These are phyloP conservation scores for Plebejus anna DNA, from an alignment of 2,888 invertebrate species.

Conservation along the genomic window DNA sequence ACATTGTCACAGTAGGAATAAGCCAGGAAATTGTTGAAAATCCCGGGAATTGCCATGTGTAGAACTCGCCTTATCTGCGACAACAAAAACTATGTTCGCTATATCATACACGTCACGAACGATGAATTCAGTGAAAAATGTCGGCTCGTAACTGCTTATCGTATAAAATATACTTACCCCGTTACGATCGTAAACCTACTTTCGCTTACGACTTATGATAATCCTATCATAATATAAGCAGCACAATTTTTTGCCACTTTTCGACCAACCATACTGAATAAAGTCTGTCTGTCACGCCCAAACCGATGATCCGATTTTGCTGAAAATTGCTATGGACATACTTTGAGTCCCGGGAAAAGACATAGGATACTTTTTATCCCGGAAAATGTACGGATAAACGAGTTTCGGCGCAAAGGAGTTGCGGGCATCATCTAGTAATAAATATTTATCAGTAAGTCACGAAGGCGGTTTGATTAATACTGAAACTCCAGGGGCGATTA, in stretches of 20 bases:
- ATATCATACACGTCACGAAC: not conserved
- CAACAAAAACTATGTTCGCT: not conserved
- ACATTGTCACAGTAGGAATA: not conserved
- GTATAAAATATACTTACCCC: not conserved
- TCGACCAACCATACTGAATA: not conserved
- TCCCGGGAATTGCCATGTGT: not conserved
- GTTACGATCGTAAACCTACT: not conserved
- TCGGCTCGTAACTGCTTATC: not conserved
- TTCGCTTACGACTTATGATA: constrained; percentile 1
- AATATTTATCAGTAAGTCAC: constrained; percentile 2
- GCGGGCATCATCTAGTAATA: not conserved
- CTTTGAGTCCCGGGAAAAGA: too few species aligned
- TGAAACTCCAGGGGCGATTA: not conserved
- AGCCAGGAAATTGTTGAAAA: not conserved
- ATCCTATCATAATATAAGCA: not conserved
- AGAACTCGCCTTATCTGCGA: not conserved
- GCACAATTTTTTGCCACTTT: not conserved
- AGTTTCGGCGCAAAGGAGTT: too few species aligned
- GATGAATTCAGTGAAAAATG: not conserved
- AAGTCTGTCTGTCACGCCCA: too few species aligned
- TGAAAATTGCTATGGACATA: too few species aligned
- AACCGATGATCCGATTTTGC: too few species aligned
- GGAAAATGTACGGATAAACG: too few species aligned
- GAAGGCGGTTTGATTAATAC: not conserved
- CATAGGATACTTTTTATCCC: too few species aligned